phyloP scores from a whole-genome alignment of 1,140 invertebrate genomes.

The Pseudomyrmex gracilis region DNA sequence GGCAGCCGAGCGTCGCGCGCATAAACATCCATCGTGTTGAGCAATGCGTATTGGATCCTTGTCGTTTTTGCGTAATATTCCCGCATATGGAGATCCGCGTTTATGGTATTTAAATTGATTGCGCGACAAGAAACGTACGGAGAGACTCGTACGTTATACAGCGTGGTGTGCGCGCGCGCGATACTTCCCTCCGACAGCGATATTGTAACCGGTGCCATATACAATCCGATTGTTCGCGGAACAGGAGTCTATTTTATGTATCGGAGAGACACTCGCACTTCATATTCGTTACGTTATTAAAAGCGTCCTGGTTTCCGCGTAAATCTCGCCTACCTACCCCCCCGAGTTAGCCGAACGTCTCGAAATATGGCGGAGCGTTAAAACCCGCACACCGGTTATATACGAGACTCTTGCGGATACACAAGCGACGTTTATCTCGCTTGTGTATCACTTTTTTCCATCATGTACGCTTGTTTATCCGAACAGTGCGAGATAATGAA shows the following conservation, averaged over 20 bases:
- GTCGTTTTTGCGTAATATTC: constrained; percentile 50
- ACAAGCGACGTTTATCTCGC: too few species aligned
- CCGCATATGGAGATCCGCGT: constrained; percentile 1
- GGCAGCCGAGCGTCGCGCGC: constrained; percentile 61
- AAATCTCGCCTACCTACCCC: constrained; percentile 25
- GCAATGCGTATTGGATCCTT: constrained; percentile 76
- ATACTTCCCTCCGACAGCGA: background rate
- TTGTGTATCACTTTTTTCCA: too few species aligned
- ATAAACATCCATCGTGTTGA: constrained; percentile 70
- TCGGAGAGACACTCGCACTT: constrained; percentile 11
- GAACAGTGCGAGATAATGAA: too few species aligned
- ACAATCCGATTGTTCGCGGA: constrained; percentile 1
- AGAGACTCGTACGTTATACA: constrained; percentile 17
- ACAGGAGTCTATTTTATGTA: constrained; percentile 48
- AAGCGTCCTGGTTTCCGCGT: constrained; percentile 6
- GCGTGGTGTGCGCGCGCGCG: background rate
- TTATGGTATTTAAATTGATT: constrained; percentile 56
- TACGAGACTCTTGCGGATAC: too few species aligned
- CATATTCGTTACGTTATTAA: constrained; percentile 48
- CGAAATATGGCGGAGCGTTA: constrained; percentile 25
- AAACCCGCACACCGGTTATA: background rate
- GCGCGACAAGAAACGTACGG: constrained; percentile 18
- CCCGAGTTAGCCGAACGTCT: background rate
- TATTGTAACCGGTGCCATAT: constrained; percentile 1
- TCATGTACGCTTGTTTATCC: too few species aligned